Percentiles rank a stretch among this genome's conserved stretches.
These are phyloP conservation scores for Stenurella melanura DNA, from an alignment of 2,888 invertebrate species.

Conservation along the genomic window DNA sequence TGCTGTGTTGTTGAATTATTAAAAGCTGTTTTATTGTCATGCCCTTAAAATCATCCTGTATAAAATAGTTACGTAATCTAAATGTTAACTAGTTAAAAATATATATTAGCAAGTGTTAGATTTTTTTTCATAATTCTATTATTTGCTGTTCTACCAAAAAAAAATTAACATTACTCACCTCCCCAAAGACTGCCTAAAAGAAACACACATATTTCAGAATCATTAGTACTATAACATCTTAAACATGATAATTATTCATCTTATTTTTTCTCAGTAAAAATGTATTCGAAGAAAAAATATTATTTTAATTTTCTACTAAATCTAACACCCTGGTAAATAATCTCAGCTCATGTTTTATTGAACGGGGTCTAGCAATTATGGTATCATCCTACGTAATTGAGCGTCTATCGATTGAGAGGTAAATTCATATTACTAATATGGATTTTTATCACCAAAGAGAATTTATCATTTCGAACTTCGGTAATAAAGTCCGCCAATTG, in stretches of 20 bases:
- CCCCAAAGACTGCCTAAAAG: conserved; percentile 49
- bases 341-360: background rate
- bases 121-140: conserved; percentile 22
- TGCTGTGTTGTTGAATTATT: too few relatives aligned
- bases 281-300: background rate
- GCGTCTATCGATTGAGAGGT: background rate
- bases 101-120: background rate
- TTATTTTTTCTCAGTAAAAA: background rate
- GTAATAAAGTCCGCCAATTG: too few relatives aligned
- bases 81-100: background rate
- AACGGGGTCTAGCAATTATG: background rate
- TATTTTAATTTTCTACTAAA: background rate
- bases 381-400: background rate
- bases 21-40: background rate
- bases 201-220: conserved; percentile 39
- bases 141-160: conserved; percentile 19
- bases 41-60: background rate
- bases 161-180: conserved; percentile 45
- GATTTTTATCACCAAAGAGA: background rate
- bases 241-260: background rate
- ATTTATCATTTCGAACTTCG: too few relatives aligned
- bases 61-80: background rate
- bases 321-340: background rate
- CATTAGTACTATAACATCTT: background rate
- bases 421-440: background rate